Conservation (phyloP, 1,140 invertebrate species). For the Aphidius gifuensis region DNA sequence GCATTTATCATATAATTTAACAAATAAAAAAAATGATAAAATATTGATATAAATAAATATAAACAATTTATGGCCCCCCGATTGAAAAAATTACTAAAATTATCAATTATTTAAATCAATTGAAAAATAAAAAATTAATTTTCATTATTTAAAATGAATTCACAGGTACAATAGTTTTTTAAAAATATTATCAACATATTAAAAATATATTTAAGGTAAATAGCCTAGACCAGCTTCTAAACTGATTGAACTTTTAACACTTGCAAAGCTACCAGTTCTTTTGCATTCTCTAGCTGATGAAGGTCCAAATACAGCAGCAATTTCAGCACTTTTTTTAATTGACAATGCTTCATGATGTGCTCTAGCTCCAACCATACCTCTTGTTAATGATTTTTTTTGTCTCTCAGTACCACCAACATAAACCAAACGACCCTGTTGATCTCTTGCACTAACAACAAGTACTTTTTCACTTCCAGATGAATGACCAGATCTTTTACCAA, state of each 20-base stretch:
- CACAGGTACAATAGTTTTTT: too few species aligned
- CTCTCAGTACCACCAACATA: slow-evolving; percentile 57
- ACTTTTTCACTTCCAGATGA: slow-evolving; percentile 51
- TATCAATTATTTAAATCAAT: too few species aligned
- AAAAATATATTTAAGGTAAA: slow-evolving; percentile 31
- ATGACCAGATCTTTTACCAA: slow-evolving; percentile 47
- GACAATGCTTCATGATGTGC: slow-evolving; percentile 69
- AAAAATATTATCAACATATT: too few species aligned
- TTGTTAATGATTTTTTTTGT: slow-evolving; percentile 40
- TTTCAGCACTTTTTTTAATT: slow-evolving; percentile 84
- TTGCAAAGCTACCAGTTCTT: slow-evolving; percentile 45
- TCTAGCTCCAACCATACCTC: slow-evolving; percentile 32
- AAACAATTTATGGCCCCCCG: too few species aligned
- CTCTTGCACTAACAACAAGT: slow-evolving; percentile 58
- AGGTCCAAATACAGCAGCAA: slow-evolving; percentile 73
- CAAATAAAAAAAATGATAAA: too few species aligned
- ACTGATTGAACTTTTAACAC: slow-evolving; percentile 47
- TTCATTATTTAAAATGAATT: too few species aligned
- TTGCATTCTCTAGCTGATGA: slow-evolving; percentile 37
- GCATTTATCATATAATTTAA: too few species aligned
- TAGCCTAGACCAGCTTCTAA: slow-evolving; percentile 52
- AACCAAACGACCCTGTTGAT: slow-evolving; percentile 56
- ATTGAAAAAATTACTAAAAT: too few species aligned
- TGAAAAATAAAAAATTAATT: too few species aligned
- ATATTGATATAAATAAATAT: too few species aligned